Evolutionary conservation across 1,140 invertebrate species (phyloP), one percentile per base, ranked within the genome.

Genomic region (Eurytemora carolleeae): DNA sequence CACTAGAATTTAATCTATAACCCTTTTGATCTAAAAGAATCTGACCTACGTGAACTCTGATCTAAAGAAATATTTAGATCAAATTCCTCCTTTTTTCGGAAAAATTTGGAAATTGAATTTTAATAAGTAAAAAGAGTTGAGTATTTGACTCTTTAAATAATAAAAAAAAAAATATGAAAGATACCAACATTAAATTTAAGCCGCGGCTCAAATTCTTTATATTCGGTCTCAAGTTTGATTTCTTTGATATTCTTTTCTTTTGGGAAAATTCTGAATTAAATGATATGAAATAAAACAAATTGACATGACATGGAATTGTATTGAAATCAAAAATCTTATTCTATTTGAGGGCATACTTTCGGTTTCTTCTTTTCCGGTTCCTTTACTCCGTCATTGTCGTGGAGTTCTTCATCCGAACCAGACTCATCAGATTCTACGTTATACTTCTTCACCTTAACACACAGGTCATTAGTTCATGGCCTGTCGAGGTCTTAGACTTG

Each of bases 281-380:
- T 7, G n/a, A 44, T 12, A 44, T 12, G n/a, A 7, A 44, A 44
- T n/a, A 44, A 44, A 12, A 44, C 31, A 7, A 12, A n/a, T 44
- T 44, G 7, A 44, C 7, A 12, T n/a, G 7, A 12, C n/a, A n/a
- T 44, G n/a, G 31, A 44, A 44, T 7, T 44, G 31, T n/a, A 12
- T 44, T 44, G n/a, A n/a, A n/a, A n/a, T n/a, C n/a, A n/a, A n/a
- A n/a, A n/a, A n/a, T n/a, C n/a, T n/a, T n/a, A n/a, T n/a, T n/a
- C 66, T 64, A 20, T 62, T 64, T 24, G 63, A 53, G 18, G 64
- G 64, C 17, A 64, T 31, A 21, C 65, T 63, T 18, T 67, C 65
- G 44, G 63, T 54, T 24, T 60, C 55, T 18, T 58, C 44, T 22
- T 58, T 63, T 24, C 63, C 58, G 15, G 58, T 61, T 19, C 55